Base-by-base conservation (phyloP, 30 jellyfish, hydroid and myxozoan genomes). In the Phacellophora camtschatica region DNA sequence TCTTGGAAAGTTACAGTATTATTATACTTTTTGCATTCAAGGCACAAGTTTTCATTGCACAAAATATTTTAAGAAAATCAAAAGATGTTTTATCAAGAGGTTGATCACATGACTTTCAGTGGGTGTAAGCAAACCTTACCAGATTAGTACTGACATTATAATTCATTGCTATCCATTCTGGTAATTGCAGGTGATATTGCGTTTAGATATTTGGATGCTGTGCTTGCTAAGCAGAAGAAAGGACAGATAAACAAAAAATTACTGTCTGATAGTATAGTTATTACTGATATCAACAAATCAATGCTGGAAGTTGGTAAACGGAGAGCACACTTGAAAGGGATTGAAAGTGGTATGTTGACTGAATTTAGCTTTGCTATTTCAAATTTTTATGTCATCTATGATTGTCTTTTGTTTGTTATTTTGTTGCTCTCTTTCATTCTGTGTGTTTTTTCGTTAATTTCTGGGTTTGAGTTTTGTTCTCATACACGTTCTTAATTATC, bases 181-280 rank as follows among this genome's bases (percentile, higher is more conserved):
- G 27, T 9, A n/a, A 29, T 29, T 74, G 6, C 77, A 94, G 99
- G 99, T 30, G 99, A 95, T 46, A 95, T 95, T 29, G 99, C 99
- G 28, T 95, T 95, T 88, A 55, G 97, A 76, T 84, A 83, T 73
- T 65, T 89, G 79, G 99, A 95, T 81, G 86, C 88, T 28, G 81
- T 50, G 10, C 24, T 42, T 24, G 39, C 83, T 16, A 53, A 27
- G 13, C 86, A 51, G 37, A 45, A 66, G 9, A 29, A 62, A 34
- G 58, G 39, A 28, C 69, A 66, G 12, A 45, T 86, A 7, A 71
- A 67, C 27, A 25, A 51, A 49, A 81, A 69, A 0, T 7, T 12
- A 16, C 46, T 55, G 7, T 36, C 77, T 13, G 73, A 64, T 30
- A 83, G 74, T 34, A 71, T 95, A n/a, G 86, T 66, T 10, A 79